Base-by-base conservation (phyloP, 2,113 vertebrate species). In the Pipa parva region DNA sequence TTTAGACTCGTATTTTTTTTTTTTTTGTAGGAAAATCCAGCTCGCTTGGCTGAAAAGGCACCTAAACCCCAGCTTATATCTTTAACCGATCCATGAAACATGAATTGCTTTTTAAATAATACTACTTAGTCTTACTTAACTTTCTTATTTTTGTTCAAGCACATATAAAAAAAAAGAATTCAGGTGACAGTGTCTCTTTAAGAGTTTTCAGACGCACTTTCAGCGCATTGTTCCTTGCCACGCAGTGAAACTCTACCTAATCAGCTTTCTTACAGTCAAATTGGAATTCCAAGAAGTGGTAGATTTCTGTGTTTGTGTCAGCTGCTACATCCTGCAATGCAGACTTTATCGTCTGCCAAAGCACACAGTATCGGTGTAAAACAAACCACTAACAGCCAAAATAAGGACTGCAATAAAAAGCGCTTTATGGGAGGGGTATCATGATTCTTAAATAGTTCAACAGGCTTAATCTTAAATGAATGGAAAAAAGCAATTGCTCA, bases 281-380 rank as follows among this genome's bases (percentile, higher is more conserved):
- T 76, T 73, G 70, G 76, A 76, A 84, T 86, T 88, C 82, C 80
- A 77, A 72, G 78, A 82, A 80, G 58, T 63, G 73, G 75, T 83
- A 76, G 74, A 75, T 74, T 73, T 69, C 73, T 76, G 76, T 78
- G 61, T 80, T 71, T 69, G 51, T 58, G 73, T 81, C 83, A 82
- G 84, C 74, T 71, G 73, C 77, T 83, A 81, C 81, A 83, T 78
- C 76, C 79, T 71, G 68, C 51, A 66, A 77, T 70, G 76, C 79
- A 90, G 84, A 87, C 85, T 72, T 62, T 33, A 31, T 61, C 2
- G 0, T 66, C 72, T 82, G 89, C 90, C 88, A 92, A 90, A 85
- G 78, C 79, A 83, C 80, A 89, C 82, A 61, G 74, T 76, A 80
- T 63, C 73, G 73, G 56, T 79, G 62, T 76, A 24, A 48, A 75